Evolutionary conservation across 2,797 vertebrate species (phyloP), one percentile per base, ranked within the genome.

Genomic region (Bradypodion pumilum): DNA sequence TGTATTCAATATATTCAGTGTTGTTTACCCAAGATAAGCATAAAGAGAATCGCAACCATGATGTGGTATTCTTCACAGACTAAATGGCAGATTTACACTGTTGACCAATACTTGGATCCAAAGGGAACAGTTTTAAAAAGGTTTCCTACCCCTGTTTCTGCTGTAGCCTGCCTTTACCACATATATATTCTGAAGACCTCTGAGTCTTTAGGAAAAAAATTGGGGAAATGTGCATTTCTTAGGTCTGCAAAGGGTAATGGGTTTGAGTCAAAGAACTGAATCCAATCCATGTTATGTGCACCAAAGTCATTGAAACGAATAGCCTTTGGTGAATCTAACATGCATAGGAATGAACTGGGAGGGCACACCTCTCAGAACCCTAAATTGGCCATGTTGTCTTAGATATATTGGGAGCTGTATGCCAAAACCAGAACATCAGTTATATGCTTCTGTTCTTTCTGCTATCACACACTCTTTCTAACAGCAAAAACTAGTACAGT

Each of bases 401-500:
- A 19, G 52, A 56, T 5, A 56, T 56, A 19, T 5, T 56, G 52
- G 19, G 19, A 56, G 52, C 21, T 4, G 15, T 49, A 49, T n/a
- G n/a, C n/a, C n/a, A n/a, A n/a, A n/a, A n/a, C n/a, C n/a, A 56
- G 21, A 16, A 16, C 15, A 56, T 15, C 19, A 56, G 21, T 56
- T 56, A 4, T 56, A 56, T 56, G 66, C 5, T 84, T 60, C 23
- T 80, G 70, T 86, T 92, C 72, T 70, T 40, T 52, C 59, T 85
- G 29, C 81, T 91, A 40, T 3, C 90, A 90, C 82, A 46, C 35
- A 91, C 66, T 78, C 78, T 85, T 79, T 66, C 65, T 63, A 79
- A 90, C 49, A 74, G 0, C 12, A 76, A 82, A 72, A 92, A 89
- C 81, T 90, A 76, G 81, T 79, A 84, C 90, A 76, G 81, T 79